Conservation (phyloP, 2,797 vertebrate genomes). For the Ataeniobius toweri region DNA sequence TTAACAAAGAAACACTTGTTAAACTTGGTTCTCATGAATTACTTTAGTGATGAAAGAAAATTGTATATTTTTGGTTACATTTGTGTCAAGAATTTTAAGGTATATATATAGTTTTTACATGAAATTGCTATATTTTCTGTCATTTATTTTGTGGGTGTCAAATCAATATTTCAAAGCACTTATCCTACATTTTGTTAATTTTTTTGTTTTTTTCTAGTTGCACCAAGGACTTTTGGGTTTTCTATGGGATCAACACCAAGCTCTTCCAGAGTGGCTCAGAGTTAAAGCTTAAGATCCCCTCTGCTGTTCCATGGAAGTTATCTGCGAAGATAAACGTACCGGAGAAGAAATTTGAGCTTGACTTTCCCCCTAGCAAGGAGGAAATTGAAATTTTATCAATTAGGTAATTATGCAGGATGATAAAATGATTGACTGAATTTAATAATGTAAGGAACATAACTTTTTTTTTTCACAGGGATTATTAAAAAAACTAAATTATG, state of each 20-base stretch:
- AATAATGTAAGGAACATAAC: background rate
- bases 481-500: background rate
- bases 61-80: background rate
- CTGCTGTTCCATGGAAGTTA: conserved; percentile 72
- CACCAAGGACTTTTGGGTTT: conserved; percentile 75
- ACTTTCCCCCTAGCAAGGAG: conserved; percentile 62
- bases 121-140: too few species aligned
- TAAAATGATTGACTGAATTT: background rate
- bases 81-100: background rate
- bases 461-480: background rate
- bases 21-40: background rate
- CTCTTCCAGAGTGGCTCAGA: conserved; percentile 79
- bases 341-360: conserved; percentile 68
- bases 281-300: conserved; percentile 59
- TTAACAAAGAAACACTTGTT: background rate
- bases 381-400: conserved; percentile 62
- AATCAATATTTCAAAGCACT: background rate
- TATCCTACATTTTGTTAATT: background rate
- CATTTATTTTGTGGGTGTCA: background rate
- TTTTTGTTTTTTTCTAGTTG: conserved; percentile 49
- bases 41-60: background rate
- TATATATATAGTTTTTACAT: background rate
- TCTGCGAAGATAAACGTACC: conserved; percentile 65
- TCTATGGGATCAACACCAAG: conserved; percentile 82
- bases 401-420: conserved; percentile 59